Conservation (phyloP, 2,888 invertebrate genomes). For the Philaethria dido region DNA sequence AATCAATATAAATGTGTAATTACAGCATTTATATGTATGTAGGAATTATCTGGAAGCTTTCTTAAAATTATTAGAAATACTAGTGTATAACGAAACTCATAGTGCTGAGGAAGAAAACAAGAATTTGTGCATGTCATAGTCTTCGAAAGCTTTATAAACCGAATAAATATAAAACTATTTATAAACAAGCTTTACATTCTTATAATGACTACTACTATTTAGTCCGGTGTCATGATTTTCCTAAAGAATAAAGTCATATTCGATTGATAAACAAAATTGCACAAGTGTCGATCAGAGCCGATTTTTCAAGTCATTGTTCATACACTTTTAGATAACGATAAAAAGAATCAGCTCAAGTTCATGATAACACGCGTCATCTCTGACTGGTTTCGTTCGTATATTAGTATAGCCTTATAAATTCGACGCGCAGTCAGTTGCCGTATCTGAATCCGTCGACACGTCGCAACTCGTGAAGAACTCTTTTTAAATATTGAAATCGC, state of each 20-base stretch:
- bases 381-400: conserved; percentile 5
- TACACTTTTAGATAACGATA: conserved; percentile 9
- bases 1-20: too few species aligned
- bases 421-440: background rate
- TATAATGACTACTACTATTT: background rate
- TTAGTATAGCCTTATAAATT: background rate
- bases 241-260: background rate
- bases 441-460: background rate
- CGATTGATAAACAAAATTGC: background rate
- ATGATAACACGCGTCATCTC: conserved; percentile 15
- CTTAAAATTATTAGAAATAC: background rate
- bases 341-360: conserved; percentile 2
- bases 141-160: background rate
- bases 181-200: background rate
- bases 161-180: background rate
- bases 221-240: background rate
- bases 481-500: background rate
- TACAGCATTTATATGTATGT: too few species aligned
- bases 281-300: background rate
- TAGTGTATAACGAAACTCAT: background rate
- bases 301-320: conserved; percentile 16
- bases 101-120: background rate
- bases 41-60: too few species aligned
- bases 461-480: background rate
- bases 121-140: conserved; percentile 1